A percentile compares a stretch with the other conserved stretches of the same genome.
Evolutionary conservation across 2,888 invertebrate species (phyloP).

Genomic region (Cantharis nigra): DNA sequence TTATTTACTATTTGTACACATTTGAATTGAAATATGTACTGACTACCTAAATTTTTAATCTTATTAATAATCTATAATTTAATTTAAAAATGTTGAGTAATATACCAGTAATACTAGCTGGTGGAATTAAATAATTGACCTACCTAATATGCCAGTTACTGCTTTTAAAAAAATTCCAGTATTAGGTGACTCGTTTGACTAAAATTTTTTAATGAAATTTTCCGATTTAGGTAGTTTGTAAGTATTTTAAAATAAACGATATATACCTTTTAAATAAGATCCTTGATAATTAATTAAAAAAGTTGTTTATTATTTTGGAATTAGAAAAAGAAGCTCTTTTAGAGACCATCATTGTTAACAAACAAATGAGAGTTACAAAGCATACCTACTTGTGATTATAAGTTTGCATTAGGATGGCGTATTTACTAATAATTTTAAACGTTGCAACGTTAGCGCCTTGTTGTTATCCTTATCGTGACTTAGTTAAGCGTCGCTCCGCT

Average conservation of each 20-base stretch:
- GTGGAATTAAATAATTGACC: too few relatives aligned
- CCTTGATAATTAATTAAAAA: not conserved
- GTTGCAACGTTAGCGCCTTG: conserved; percentile 24
- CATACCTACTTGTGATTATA: conserved; percentile 26
- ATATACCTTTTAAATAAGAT: not conserved
- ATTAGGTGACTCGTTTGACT: too few relatives aligned
- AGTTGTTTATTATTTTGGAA: not conserved
- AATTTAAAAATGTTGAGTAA: too few relatives aligned
- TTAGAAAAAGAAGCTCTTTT: not conserved
- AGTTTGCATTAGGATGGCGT: conserved; percentile 26
- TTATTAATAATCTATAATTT: too few relatives aligned
- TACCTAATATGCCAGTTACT: too few relatives aligned
- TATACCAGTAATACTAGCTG: too few relatives aligned
- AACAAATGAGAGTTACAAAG: conserved; percentile 23
- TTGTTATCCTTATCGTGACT: conserved; percentile 29
- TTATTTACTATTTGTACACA: too few relatives aligned
- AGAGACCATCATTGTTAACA: conserved; percentile 18
- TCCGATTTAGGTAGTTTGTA: too few relatives aligned
- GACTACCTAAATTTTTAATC: too few relatives aligned
- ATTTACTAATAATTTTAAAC: not conserved
- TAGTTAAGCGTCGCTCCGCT: conserved; percentile 41
- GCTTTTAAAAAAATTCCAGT: too few relatives aligned
- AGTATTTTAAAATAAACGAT: not conserved
- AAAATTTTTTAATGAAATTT: too few relatives aligned
- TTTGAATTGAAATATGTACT: too few relatives aligned